These are phyloP conservation scores for Agapornis roseicollis DNA, from an alignment of 2,113 vertebrate species.

Conservation along the genomic window DNA sequence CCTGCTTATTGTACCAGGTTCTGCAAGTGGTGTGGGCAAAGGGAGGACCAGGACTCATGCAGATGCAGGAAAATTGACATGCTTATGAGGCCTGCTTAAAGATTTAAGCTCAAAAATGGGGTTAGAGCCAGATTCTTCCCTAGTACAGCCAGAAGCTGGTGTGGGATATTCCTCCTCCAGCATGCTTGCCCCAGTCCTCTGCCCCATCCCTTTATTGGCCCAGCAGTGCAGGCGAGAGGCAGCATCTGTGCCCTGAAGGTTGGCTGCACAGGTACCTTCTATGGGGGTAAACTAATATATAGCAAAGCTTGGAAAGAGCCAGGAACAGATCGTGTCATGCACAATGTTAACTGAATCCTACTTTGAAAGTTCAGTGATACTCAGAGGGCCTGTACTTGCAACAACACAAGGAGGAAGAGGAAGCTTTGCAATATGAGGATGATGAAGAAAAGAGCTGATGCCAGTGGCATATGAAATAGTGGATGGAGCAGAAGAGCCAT, in stretches of 20 bases:
- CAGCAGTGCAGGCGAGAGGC: rapidly evolving
- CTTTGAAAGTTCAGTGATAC: background rate
- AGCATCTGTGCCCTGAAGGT: background rate
- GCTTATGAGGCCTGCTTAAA: background rate
- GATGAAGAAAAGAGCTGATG: background rate
- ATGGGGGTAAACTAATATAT: background rate
- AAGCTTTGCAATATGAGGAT: background rate
- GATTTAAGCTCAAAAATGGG: background rate
- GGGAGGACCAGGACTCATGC: background rate
- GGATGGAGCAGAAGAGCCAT: background rate
- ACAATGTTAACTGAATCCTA: background rate
- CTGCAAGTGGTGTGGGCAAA: background rate
- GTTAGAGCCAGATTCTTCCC: background rate
- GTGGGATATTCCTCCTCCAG: background rate
- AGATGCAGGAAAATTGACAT: background rate
- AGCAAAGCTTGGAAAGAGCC: background rate
- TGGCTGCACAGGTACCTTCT: background rate
- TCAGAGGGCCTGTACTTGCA: background rate
- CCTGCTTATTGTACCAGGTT: background rate
- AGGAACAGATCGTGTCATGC: background rate
- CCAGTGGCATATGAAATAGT: rapidly evolving
- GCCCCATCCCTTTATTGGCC: rapidly evolving
- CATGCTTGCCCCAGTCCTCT: background rate
- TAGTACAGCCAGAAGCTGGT: background rate
- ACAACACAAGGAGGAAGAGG: background rate